Base-by-base conservation (phyloP, 1,140 invertebrate genomes). In the Chrysomallon squamiferum region DNA sequence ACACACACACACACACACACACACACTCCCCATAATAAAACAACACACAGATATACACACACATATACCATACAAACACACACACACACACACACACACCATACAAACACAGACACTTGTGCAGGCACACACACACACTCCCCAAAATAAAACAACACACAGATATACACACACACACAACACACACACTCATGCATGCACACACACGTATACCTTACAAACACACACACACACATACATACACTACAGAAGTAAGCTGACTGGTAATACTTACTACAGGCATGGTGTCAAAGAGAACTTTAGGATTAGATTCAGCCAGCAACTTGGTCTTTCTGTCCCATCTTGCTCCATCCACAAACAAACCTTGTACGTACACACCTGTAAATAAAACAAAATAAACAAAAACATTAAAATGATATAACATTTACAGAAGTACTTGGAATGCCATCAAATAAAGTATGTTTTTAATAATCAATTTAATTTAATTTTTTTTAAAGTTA, bases 291-390 rank as follows among this genome's bases (percentile, higher is more conserved):
- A 91, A 94, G 2, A 96, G 86, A 35, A 94, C 88, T 88, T 95
- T 94, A 0, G 93, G 91, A 11, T 88, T 80, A 0, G 93, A 93
- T 85, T 97, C 95, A 57, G 91, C 91, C 3, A 97, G 75, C 60
- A 85, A 83, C 57, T 84, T 79, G 0, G 67, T 80, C 45, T 86
- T 78, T 30, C 76, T 60, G 71, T 88, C 86, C 87, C 86, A 92
- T 88, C 65, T 86, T 15, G 86, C 82, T 25, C 87, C 87, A 65
- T 87, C 86, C 41, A 88, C 58, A 72, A 82, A 88, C 22, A 89
- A 76, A 20, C 87, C 88, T 22, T 83, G 59, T 6, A 88, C 80
- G 71, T 82, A 87, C 3, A 86, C 85, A 62, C 85, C 87, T 88
- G 68, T 45, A 79, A 73, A 57, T 11, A 45, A 59, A 60, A 41